Evolutionary conservation across 2,113 vertebrate species (phyloP).

Genomic region (Pithys albifrons): DNA sequence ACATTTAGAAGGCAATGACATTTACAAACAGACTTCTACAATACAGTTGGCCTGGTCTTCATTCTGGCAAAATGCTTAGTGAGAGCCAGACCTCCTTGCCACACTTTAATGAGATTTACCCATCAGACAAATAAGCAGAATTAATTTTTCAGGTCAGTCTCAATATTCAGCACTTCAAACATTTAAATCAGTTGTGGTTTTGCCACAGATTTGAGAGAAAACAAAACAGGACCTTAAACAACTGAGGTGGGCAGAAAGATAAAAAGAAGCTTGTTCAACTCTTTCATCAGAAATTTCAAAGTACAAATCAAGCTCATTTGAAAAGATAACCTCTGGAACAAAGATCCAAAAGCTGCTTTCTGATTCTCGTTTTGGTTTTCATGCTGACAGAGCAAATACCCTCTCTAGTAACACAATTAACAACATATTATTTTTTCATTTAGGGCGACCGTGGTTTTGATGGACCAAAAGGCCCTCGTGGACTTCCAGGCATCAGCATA

Average conservation of each 20-base stretch:
- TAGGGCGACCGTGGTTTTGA: conserved; percentile 86
- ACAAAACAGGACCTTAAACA: neutral
- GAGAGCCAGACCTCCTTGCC: neutral
- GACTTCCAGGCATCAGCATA: conserved; percentile 83
- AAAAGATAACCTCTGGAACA: neutral
- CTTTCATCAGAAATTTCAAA: conserved; percentile 3
- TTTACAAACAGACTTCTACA: neutral
- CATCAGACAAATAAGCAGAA: neutral
- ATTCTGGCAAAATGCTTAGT: neutral
- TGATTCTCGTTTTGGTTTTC: neutral
- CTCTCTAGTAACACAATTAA: neutral
- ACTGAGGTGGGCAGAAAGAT: neutral
- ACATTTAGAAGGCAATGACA: neutral
- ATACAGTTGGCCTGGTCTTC: neutral
- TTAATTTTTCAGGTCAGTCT: neutral
- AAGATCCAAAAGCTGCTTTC: neutral
- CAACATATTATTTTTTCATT: conserved; percentile 12
- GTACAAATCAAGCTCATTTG: neutral
- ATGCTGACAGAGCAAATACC: neutral
- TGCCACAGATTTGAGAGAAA: neutral
- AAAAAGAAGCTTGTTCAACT: neutral
- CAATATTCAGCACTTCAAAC: neutral
- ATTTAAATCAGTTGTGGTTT: neutral
- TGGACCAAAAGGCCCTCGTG: conserved; percentile 81
- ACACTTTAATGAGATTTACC: neutral